A percentile compares a stretch with the other conserved stretches of the same genome.
These are phyloP conservation scores for Lycophotia porphyrea DNA, from an alignment of 2,888 invertebrate genomes.

Conservation along the genomic window DNA sequence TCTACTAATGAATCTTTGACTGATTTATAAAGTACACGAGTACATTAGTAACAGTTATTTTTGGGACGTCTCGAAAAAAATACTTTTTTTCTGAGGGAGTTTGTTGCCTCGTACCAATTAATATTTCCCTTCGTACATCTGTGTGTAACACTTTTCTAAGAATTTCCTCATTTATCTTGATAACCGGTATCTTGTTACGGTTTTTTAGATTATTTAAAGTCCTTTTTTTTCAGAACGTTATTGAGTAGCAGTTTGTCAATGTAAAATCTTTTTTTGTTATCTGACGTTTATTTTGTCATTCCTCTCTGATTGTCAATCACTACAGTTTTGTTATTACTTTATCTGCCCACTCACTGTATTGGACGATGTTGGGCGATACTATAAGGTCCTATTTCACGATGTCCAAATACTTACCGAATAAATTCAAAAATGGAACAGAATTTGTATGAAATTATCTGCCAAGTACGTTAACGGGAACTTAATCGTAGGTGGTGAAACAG, in stretches of 20 bases:
- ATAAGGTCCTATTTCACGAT: too few relatives aligned
- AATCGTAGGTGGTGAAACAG: too few relatives aligned
- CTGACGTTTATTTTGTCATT: conserved; percentile 52
- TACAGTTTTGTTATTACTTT: conserved; percentile 28
- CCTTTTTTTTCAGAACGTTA: conserved; percentile 1
- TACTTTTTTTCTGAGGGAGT: conserved; percentile 3
- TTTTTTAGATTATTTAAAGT: conserved; percentile 9
- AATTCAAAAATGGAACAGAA: too few relatives aligned
- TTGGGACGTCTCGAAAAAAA: conserved; percentile 18
- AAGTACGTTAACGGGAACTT: too few relatives aligned
- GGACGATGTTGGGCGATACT: not conserved
- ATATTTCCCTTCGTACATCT: conserved; percentile 6
- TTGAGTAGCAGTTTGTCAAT: not conserved
- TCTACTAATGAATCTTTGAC: conserved; percentile 38
- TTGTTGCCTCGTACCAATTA: conserved; percentile 18
- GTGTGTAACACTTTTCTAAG: conserved; percentile 9
- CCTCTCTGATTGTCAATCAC: conserved; percentile 54
- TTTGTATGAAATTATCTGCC: too few relatives aligned
- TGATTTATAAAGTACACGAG: conserved; percentile 39
- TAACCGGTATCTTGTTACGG: conserved; percentile 4
- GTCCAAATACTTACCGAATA: too few relatives aligned
- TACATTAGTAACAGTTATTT: conserved; percentile 33
- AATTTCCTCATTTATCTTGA: conserved; percentile 19
- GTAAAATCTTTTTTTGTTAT: conserved; percentile 24
- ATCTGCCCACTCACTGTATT: not conserved